Evolutionary conservation across 2,888 invertebrate genomes (phyloP), one percentile per base, ranked within the genome.

Genomic region (Meandrusa payeni): DNA sequence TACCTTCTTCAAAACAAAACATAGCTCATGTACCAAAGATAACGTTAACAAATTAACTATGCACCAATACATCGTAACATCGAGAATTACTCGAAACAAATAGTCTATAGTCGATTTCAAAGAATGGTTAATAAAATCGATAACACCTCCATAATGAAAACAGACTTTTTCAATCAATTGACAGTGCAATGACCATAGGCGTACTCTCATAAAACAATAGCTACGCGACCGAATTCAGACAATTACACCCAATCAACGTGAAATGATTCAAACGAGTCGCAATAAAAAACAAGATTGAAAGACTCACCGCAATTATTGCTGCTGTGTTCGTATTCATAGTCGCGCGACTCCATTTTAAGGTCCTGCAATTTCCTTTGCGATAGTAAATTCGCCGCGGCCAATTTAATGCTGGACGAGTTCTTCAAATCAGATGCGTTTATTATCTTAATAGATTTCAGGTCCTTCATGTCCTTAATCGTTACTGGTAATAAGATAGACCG

Each of bases 401-500:
- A 52, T 48, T 89, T 89, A 17, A 90, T 86, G 55, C 88, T 89
- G 2, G 89, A 81, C 3, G 88, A 82, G 49, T 88, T 82, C 69
- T 89, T 85, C 50, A 91, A 63, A 52, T 89, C 89, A 0, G 91
- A 82, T 0, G 92, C 90, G 56, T 93, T 93, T 37, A 94, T 90
- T 41, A 94, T 93, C 77, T 94, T 93, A 41, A 93, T 91, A 0
- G 92, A 91, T 54, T 91, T 91, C 41, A 94, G 88, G 64, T 92
- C 92, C 70, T 93, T 92, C 77, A 93, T 91, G 46, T 91, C 91
- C 55, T 91, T 91, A 32, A 91, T 76, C 20, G 91, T 92, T 3
- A 94, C 91, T 0, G 94, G 94, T 11, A 94, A 79, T 7, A 94
- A 78, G 47, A 94, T 91, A 0, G 93, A 93, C 7, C 93, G 79